A percentile compares a stretch with the other conserved stretches of the same genome.
Evolutionary conservation across 2,888 invertebrate species (phyloP).

Genomic region (Amitus sp.): DNA sequence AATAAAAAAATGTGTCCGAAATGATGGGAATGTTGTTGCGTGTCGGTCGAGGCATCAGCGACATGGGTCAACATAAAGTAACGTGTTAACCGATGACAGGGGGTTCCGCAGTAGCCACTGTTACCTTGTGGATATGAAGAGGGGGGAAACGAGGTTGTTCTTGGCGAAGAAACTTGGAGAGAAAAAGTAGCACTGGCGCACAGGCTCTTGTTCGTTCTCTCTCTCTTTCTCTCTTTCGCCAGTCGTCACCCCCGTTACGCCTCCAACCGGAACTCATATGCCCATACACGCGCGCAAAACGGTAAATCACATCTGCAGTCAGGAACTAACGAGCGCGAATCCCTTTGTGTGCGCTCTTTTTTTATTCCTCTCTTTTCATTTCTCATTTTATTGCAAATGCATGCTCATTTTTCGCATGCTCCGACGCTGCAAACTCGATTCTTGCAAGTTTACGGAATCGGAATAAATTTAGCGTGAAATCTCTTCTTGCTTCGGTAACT

Average conservation of each 20-base stretch:
- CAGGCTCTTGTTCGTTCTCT: conserved; percentile 17
- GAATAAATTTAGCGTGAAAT: conserved; percentile 23
- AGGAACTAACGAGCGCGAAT: conserved; percentile 33
- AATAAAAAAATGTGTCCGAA: too few relatives aligned
- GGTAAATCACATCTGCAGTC: conserved; percentile 53
- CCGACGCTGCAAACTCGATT: conserved; percentile 16
- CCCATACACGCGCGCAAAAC: conserved; percentile 63
- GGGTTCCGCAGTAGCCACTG: conserved; percentile 29
- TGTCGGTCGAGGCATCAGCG: too few relatives aligned
- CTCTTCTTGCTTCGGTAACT: conserved; percentile 13
- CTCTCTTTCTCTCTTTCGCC: conserved; percentile 19
- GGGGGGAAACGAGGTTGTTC: conserved; percentile 38
- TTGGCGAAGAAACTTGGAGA: conserved; percentile 34
- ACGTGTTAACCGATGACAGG: conserved; percentile 49
- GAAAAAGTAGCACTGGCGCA: conserved; percentile 21
- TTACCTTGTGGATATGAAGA: conserved; percentile 26
- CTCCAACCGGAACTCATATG: conserved; percentile 60
- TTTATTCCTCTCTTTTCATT: conserved; percentile 10
- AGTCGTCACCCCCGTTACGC: conserved; percentile 26
- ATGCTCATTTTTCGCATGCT: conserved; percentile 20
- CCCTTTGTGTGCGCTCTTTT: conserved; percentile 28
- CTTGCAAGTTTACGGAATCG: conserved; percentile 26
- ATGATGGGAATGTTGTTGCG: too few relatives aligned
- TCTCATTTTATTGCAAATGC: conserved; percentile 17
- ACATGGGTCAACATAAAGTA: conserved; percentile 42